A percentile compares a stretch with the other conserved stretches of the same genome.
phyloP scores from a whole-genome alignment of 2,888 invertebrate genomes.

The Dusona sp. region DNA sequence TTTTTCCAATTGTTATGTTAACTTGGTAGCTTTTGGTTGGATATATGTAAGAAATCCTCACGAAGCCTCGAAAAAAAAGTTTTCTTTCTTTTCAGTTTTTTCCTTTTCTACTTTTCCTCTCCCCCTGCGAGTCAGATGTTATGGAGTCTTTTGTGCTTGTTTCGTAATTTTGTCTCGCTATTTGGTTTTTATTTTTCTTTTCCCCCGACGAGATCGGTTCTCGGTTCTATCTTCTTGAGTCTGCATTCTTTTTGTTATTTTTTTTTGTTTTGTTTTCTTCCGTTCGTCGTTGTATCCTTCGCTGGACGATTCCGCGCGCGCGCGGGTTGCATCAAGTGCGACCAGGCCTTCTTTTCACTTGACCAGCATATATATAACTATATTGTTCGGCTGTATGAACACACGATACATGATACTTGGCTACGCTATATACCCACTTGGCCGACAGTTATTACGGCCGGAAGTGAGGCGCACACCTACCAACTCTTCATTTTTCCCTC shows the following conservation, averaged over 20 bases:
- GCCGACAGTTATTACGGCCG: slow-evolving; percentile 72
- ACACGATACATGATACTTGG: slow-evolving; percentile 22
- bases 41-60: too few relatives aligned
- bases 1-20: neutral
- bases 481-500: slow-evolving; percentile 35
- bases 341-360: slow-evolving; percentile 57
- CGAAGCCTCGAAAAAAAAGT: neutral
- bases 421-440: slow-evolving; percentile 11
- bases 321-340: slow-evolving; percentile 15
- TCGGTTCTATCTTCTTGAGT: slow-evolving; percentile 28
- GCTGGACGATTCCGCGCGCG: slow-evolving; percentile 38
- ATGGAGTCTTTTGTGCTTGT: neutral
- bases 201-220: neutral
- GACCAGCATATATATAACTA: neutral
- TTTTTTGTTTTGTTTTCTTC: slow-evolving; percentile 19
- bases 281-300: slow-evolving; percentile 25
- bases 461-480: slow-evolving; percentile 65
- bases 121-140: neutral
- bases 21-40: neutral
- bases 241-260: slow-evolving; percentile 27
- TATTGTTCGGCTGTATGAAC: slow-evolving; percentile 1
- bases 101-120: too few relatives aligned
- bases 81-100: neutral
- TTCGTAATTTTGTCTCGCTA: neutral
- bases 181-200: slow-evolving; percentile 2